These are phyloP conservation scores for Syngnathus rostellatus DNA, from an alignment of 2,797 vertebrate genomes.

Conservation along the genomic window DNA sequence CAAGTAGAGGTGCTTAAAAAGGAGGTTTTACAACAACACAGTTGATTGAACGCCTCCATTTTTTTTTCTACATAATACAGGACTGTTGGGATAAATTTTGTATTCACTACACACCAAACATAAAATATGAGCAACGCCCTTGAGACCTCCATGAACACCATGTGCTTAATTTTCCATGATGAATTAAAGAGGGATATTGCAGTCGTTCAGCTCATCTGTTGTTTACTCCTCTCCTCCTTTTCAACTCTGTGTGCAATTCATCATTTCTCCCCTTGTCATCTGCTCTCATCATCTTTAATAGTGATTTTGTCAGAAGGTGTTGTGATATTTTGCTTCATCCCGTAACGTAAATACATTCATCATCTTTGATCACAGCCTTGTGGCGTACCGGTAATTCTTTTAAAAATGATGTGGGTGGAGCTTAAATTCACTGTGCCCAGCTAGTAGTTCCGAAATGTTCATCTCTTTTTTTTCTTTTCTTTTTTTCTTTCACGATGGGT, in stretches of 20 bases:
- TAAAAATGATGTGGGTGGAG: too few relatives aligned
- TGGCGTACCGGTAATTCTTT: too few relatives aligned
- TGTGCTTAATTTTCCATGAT: slow-evolving; percentile 1
- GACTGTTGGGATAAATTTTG: background rate
- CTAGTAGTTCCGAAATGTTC: background rate
- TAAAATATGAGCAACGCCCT: background rate
- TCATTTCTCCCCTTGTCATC: slow-evolving; percentile 4
- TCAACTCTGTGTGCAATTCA: background rate
- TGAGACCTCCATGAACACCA: slow-evolving; percentile 3
- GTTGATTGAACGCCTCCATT: background rate
- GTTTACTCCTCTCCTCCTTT: slow-evolving; percentile 4
- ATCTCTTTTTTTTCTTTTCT: background rate
- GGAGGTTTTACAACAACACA: background rate
- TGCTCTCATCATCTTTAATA: slow-evolving; percentile 2
- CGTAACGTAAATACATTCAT: background rate
- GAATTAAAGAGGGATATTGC: background rate
- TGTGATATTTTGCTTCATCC: background rate
- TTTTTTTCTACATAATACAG: background rate
- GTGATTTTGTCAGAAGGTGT: background rate
- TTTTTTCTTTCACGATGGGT: background rate
- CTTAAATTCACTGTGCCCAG: too few relatives aligned
- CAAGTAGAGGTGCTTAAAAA: background rate
- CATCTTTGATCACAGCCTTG: background rate
- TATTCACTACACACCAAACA: background rate
- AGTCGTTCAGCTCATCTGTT: slow-evolving; percentile 3